Evolutionary conservation across 2,888 invertebrate genomes (phyloP).

Genomic region (Parasteatoda lunata): DNA sequence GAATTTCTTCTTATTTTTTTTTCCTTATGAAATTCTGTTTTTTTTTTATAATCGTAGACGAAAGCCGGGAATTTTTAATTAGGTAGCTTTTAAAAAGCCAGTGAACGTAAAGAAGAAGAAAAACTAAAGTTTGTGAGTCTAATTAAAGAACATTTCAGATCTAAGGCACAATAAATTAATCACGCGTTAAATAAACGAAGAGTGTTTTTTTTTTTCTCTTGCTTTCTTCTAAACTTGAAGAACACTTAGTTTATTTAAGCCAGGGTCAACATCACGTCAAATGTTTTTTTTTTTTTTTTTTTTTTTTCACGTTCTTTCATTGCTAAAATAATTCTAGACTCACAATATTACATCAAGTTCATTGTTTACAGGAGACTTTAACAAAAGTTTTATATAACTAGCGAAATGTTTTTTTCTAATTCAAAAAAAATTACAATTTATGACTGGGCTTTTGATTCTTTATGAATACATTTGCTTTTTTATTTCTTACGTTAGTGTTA

Average conservation of each 20-base stretch:
- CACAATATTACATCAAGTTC: no score
- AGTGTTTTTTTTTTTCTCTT: conserved; percentile 23
- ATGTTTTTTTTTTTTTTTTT: neutral
- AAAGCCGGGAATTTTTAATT: conserved; percentile 39
- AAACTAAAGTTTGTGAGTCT: conserved; percentile 5
- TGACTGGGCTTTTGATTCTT: no score
- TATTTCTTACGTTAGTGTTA: no score
- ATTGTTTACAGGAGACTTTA: no score
- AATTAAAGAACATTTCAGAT: conserved; percentile 40
- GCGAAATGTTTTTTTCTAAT: no score
- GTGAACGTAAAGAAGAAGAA: neutral
- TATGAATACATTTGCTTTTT: no score
- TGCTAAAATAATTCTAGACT: no score
- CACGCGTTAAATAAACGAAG: conserved; percentile 35
- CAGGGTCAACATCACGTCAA: conserved; percentile 40
- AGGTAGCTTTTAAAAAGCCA: conserved; percentile 2
- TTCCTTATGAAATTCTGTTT: no score
- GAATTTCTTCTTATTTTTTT: no score
- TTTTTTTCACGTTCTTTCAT: neutral
- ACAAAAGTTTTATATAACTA: no score
- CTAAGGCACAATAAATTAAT: conserved; percentile 36
- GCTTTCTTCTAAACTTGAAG: neutral
- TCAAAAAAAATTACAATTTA: no score
- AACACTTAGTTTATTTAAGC: conserved; percentile 20
- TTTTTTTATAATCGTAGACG: no score